Percentiles rank a stretch among this genome's conserved stretches.
These are phyloP conservation scores for Lysandra coridon DNA, from an alignment of 2,888 invertebrate species.

Conservation along the genomic window DNA sequence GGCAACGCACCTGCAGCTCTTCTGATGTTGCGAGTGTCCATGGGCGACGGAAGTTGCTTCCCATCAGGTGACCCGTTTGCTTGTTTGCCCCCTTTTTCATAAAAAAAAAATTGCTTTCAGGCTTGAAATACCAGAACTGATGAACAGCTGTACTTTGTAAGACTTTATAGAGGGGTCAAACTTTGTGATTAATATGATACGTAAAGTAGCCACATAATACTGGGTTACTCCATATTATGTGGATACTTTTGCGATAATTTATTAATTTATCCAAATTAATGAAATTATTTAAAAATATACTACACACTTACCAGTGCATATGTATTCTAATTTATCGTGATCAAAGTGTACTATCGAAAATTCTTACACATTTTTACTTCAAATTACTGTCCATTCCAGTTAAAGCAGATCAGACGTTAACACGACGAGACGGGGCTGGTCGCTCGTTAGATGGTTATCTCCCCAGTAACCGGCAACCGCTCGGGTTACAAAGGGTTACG, in stretches of 20 bases:
- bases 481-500: constrained; percentile 20
- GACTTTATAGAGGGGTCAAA: too few species aligned
- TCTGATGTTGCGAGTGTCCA: too few species aligned
- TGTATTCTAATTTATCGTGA: not conserved
- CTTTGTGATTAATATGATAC: too few species aligned
- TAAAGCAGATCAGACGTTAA: constrained; percentile 1
- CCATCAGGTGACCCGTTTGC: too few species aligned
- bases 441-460: constrained; percentile 9
- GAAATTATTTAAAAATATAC: not conserved
- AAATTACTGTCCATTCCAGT: not conserved
- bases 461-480: not conserved
- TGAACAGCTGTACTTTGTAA: too few species aligned
- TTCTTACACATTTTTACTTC: constrained; percentile 11
- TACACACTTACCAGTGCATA: not conserved
- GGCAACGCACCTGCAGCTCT: too few species aligned
- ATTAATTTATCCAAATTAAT: too few species aligned
- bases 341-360: not conserved
- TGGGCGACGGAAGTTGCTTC: too few species aligned
- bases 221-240: too few species aligned
- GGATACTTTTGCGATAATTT: not conserved
- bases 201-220: too few species aligned
- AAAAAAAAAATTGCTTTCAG: not conserved
- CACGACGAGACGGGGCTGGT: not conserved
- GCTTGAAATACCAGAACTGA: too few species aligned
- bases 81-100: too few species aligned